phyloP scores from a whole-genome alignment of 1,140 invertebrate genomes.

The Alviniconcha marisindica region DNA sequence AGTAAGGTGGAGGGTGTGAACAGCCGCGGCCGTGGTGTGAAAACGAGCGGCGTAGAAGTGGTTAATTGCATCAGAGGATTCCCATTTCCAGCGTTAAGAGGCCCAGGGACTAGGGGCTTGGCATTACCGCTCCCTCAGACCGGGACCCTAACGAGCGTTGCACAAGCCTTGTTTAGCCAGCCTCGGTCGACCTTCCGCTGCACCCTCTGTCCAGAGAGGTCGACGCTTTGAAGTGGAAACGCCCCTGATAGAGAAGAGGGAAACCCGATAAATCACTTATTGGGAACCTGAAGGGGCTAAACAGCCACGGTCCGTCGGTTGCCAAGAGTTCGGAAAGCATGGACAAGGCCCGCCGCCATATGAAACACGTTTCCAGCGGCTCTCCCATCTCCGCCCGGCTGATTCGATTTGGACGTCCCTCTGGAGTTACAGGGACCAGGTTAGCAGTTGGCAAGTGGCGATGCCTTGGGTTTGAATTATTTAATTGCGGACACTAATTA shows the following conservation, averaged over 20 bases:
- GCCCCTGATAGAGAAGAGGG: slow-evolving; percentile 6
- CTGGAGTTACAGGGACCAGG: slow-evolving; percentile 31
- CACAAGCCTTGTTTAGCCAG: neutral
- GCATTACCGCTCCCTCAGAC: slow-evolving; percentile 15
- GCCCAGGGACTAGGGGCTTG: neutral
- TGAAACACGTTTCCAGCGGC: slow-evolving; percentile 28
- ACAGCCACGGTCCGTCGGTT: slow-evolving; percentile 8
- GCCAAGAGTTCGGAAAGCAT: neutral
- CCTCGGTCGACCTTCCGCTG: neutral
- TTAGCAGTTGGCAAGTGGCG: slow-evolving; percentile 33
- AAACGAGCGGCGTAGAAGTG: slow-evolving; percentile 5
- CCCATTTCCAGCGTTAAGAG: neutral
- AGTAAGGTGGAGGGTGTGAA: neutral
- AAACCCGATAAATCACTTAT: slow-evolving; percentile 41
- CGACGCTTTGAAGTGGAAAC: slow-evolving; percentile 20
- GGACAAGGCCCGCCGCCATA: slow-evolving; percentile 3
- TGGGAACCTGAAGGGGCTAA: neutral
- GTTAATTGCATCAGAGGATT: slow-evolving; percentile 23
- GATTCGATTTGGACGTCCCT: slow-evolving; percentile 41
- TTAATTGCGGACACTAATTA: slow-evolving; percentile 41
- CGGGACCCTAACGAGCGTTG: slow-evolving; percentile 6
- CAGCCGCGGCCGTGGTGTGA: neutral
- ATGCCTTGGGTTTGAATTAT: slow-evolving; percentile 29
- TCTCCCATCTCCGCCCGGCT: slow-evolving; percentile 19
- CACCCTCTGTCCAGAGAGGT: neutral